phyloP scores from a whole-genome alignment of 2,797 vertebrate genomes.

The Oreochromis grahami region DNA sequence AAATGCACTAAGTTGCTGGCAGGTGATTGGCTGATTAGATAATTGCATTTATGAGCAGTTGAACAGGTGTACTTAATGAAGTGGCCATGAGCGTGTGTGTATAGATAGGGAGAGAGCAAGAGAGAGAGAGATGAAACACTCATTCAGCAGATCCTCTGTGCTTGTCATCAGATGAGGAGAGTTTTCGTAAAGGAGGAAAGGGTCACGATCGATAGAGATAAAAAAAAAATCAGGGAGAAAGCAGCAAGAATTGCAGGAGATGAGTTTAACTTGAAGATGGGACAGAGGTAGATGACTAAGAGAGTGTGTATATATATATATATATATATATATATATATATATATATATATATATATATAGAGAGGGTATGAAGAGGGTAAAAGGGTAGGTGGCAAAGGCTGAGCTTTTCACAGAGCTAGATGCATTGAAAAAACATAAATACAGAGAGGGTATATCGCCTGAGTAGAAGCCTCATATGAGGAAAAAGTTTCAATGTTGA shows the following conservation, averaged over 20 bases:
- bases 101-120: not conserved
- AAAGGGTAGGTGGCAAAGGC: conserved; percentile 32
- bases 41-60: not conserved
- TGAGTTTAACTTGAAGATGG: not conserved
- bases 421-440: conserved; percentile 24
- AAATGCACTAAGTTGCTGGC: not conserved
- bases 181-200: not conserved
- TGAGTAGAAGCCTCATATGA: not conserved
- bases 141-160: not conserved
- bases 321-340: not conserved
- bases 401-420: conserved; percentile 42
- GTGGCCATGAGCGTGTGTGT: not conserved
- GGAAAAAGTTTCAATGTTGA: conserved; percentile 4
- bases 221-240: not conserved
- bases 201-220: not conserved
- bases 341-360: not conserved
- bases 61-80: not conserved
- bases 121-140: not conserved
- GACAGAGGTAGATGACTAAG: not conserved
- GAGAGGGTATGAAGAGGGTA: conserved; percentile 7
- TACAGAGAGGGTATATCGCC: conserved; percentile 4
- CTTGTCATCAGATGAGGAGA: not conserved
- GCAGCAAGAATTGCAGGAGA: not conserved
- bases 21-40: not conserved
- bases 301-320: not conserved